Evolutionary conservation across 2,797 vertebrate species (phyloP).

Genomic region (Centroberyx gerrardi): DNA sequence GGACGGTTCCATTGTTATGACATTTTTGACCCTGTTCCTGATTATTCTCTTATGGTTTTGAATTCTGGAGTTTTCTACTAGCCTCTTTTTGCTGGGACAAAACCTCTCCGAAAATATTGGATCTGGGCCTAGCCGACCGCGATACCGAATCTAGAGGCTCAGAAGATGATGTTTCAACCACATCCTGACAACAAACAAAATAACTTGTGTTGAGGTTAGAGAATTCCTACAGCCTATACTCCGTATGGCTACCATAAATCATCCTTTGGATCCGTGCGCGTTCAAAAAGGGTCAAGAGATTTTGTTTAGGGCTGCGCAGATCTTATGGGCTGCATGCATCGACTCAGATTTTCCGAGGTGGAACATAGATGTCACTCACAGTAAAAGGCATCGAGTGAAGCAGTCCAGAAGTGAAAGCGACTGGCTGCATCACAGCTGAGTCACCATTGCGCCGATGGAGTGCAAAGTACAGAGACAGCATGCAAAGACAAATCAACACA

Average conservation of each 20-base stretch:
- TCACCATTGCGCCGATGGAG: slow-evolving; percentile 17
- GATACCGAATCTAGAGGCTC: slow-evolving; percentile 52
- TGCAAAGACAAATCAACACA: slow-evolving; percentile 18
- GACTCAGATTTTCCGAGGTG: slow-evolving; percentile 61
- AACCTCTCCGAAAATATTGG: slow-evolving; percentile 66
- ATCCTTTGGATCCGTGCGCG: slow-evolving; percentile 3
- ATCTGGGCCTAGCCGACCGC: slow-evolving; percentile 57
- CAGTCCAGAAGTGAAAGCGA: slow-evolving; percentile 46
- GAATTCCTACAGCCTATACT: slow-evolving; percentile 45
- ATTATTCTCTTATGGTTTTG: slow-evolving; percentile 76
- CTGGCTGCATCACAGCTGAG: slow-evolving; percentile 32
- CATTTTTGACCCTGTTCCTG: slow-evolving; percentile 76
- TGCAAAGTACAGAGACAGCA: neutral
- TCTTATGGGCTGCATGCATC: slow-evolving; percentile 34
- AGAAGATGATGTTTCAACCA: slow-evolving; percentile 76
- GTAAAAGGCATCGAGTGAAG: slow-evolving; percentile 22
- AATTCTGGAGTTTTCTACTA: slow-evolving; percentile 56
- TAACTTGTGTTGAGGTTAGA: slow-evolving; percentile 65
- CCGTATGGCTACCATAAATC: slow-evolving; percentile 48
- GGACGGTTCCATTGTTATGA: slow-evolving; percentile 78
- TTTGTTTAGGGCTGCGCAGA: slow-evolving; percentile 19
- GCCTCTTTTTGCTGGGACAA: slow-evolving; percentile 36
- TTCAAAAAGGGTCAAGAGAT: slow-evolving; percentile 11
- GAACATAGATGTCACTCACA: slow-evolving; percentile 50
- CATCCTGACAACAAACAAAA: slow-evolving; percentile 81